Conservation (phyloP, 1,140 invertebrate genomes). For the Bombus balteatus region DNA sequence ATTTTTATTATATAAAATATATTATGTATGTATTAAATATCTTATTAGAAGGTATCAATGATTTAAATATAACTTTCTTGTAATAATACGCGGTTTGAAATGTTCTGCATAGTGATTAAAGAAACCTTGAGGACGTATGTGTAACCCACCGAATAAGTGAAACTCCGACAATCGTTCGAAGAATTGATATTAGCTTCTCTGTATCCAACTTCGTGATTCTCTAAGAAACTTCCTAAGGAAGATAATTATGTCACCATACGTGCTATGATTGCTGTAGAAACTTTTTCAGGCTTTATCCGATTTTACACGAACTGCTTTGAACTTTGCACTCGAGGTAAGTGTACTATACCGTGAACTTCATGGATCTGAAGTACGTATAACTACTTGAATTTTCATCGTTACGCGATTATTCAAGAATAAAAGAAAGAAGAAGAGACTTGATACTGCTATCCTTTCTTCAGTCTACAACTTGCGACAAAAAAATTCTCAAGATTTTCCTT, state of each 20-base stretch:
- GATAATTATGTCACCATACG: constrained; percentile 11
- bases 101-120: not conserved
- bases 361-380: not conserved
- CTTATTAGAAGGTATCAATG: not conserved
- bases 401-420: not conserved
- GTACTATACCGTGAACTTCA: not conserved
- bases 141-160: not conserved
- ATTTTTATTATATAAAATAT: too few species aligned
- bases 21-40: too few species aligned
- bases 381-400: not conserved
- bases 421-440: too few species aligned
- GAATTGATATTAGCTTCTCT: constrained; percentile 14
- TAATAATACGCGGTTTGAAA: not conserved
- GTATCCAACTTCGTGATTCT: not conserved
- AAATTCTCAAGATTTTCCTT: not conserved
- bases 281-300: constrained; percentile 8
- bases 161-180: not conserved
- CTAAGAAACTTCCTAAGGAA: not conserved
- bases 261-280: constrained; percentile 5
- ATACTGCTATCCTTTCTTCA: too few species aligned
- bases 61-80: not conserved
- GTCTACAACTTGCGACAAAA: too few species aligned
- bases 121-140: not conserved
- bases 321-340: not conserved
- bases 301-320: not conserved